phyloP scores from a whole-genome alignment of 2,113 vertebrate genomes.

The Tursiops truncatus region DNA sequence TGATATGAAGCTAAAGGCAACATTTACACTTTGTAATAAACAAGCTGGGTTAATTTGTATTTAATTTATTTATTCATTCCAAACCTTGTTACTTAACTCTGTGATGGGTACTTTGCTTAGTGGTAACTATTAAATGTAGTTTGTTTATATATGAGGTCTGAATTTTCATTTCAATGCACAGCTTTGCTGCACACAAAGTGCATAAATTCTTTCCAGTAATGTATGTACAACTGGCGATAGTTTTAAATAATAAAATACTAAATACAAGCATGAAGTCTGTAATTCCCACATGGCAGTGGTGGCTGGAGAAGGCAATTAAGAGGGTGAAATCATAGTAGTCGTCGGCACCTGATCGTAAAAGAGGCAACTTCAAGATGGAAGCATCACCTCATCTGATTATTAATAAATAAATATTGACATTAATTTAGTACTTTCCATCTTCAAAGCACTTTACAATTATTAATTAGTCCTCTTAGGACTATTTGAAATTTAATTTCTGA shows the following conservation, averaged over 20 bases:
- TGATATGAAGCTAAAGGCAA: neutral
- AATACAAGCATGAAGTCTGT: neutral
- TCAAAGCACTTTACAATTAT: constrained; percentile 78
- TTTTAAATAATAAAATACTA: constrained; percentile 43
- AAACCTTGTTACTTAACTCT: neutral
- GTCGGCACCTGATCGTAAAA: constrained; percentile 47
- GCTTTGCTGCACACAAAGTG: neutral
- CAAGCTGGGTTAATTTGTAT: neutral
- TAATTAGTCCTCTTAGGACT: constrained; percentile 78
- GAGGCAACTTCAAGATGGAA: constrained; percentile 74
- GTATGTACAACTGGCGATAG: neutral
- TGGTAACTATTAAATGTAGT: neutral
- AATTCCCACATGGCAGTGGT: constrained; percentile 29
- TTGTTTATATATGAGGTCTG: neutral
- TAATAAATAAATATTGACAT: constrained; percentile 81
- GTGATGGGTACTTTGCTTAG: neutral
- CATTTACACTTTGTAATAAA: neutral
- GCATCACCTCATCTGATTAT: constrained; percentile 68
- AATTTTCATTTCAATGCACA: neutral
- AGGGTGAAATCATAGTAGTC: constrained; percentile 32
- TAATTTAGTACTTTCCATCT: constrained; percentile 79
- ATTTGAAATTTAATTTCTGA: constrained; percentile 74
- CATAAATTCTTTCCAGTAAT: neutral
- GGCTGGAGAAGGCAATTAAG: constrained; percentile 42
- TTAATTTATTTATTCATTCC: neutral